A percentile compares a stretch with the other conserved stretches of the same genome.
These are phyloP conservation scores for Harpalus rufipes DNA, from an alignment of 2,888 invertebrate species.

Conservation along the genomic window DNA sequence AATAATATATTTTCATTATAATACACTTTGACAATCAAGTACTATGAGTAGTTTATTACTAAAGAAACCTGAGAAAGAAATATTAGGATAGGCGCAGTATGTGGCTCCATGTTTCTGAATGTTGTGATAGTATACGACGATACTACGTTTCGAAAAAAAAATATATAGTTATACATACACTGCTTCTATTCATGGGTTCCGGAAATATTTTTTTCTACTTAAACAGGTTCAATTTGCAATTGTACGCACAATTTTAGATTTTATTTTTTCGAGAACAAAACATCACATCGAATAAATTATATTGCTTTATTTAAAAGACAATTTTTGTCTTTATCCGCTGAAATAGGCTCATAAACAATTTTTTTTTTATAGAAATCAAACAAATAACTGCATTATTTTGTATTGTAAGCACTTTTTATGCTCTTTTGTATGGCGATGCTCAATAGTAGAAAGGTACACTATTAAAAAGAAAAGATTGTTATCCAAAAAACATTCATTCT, in stretches of 20 bases:
- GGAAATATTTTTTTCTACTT: background rate
- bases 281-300: conserved; percentile 5
- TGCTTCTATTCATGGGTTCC: conserved; percentile 10
- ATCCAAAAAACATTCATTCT: no score
- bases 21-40: conserved; percentile 64
- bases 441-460: no score
- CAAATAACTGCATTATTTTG: no score
- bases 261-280: background rate
- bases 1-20: conserved; percentile 53
- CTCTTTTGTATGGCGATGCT: no score
- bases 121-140: conserved; percentile 66
- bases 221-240: conserved; percentile 3
- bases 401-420: no score
- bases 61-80: conserved; percentile 61
- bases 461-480: no score
- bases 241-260: background rate
- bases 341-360: no score
- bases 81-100: conserved; percentile 62
- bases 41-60: conserved; percentile 56
- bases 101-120: conserved; percentile 58
- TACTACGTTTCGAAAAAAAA: conserved; percentile 39
- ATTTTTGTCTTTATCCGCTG: background rate
- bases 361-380: no score
- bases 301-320: conserved; percentile 11
- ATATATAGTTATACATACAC: conserved; percentile 18